These are phyloP conservation scores for Aurelia coerulea DNA, from an alignment of 30 jellyfish, hydroid and myxozoan genomes.

Conservation along the genomic window DNA sequence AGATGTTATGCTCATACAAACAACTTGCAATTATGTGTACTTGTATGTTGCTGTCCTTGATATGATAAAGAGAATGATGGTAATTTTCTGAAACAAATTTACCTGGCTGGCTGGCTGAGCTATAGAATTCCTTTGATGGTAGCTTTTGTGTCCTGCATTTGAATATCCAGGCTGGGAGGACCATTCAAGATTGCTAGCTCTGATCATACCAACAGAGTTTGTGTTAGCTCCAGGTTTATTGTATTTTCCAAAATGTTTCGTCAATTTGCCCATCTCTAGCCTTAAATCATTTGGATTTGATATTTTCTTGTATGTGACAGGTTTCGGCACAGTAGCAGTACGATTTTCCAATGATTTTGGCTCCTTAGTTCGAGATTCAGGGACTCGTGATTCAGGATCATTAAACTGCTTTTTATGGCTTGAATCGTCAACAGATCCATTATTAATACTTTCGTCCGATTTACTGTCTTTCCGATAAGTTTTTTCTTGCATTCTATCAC, in stretches of 20 bases:
- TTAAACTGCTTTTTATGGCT: constrained; percentile 10
- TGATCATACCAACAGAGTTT: constrained; percentile 31
- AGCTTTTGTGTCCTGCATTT: constrained; percentile 31
- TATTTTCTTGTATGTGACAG: constrained; percentile 18
- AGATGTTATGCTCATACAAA: too few species aligned
- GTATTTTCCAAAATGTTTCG: constrained; percentile 55
- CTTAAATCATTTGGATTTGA: constrained; percentile 29
- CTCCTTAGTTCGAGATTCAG: not conserved
- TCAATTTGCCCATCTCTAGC: constrained; percentile 43
- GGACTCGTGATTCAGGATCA: not conserved
- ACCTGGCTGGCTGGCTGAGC: not conserved
- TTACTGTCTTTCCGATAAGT: constrained; percentile 4
- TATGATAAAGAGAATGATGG: too few species aligned
- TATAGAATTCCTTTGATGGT: constrained; percentile 27
- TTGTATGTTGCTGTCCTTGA: too few species aligned
- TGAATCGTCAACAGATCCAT: not conserved
- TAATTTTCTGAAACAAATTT: too few species aligned
- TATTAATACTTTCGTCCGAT: constrained; percentile 2
- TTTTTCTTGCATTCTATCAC: not conserved
- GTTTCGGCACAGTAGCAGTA: not conserved
- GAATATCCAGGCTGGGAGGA: constrained; percentile 43
- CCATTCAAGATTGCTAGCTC: constrained; percentile 66
- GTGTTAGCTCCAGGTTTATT: constrained; percentile 28
- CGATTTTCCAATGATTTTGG: not conserved
- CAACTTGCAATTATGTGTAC: too few species aligned